A percentile compares a stretch with the other conserved stretches of the same genome.
These are phyloP conservation scores for Yasuhikotakia modesta DNA, from an alignment of 2,797 vertebrate genomes.

Conservation along the genomic window DNA sequence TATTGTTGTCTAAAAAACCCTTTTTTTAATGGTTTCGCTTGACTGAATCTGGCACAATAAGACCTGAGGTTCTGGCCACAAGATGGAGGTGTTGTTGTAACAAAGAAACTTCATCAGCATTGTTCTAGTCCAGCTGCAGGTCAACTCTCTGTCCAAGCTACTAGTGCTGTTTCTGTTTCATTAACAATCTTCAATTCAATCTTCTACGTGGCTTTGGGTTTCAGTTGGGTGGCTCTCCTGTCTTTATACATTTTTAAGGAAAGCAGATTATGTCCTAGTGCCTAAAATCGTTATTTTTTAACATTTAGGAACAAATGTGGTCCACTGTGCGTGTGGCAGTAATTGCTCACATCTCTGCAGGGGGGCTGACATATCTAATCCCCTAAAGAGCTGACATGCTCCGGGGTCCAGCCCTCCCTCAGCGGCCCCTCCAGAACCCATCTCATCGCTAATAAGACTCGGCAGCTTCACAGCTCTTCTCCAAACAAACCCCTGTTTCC, in stretches of 20 bases:
- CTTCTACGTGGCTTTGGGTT: no score
- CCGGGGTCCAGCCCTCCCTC: slow-evolving; percentile 40
- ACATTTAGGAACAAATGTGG: neutral
- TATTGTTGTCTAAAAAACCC: neutral
- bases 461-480: slow-evolving; percentile 42
- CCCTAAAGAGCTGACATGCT: slow-evolving; percentile 55
- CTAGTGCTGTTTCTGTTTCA: no score
- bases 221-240: no score
- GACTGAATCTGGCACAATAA: neutral
- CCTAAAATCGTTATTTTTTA: neutral
- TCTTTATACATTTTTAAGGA: no score
- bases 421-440: neutral
- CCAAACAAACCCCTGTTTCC: slow-evolving; percentile 17
- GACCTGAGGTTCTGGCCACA: slow-evolving; percentile 61
- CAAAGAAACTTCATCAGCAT: slow-evolving; percentile 21
- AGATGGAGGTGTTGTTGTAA: slow-evolving; percentile 70
- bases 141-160: neutral
- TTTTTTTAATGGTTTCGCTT: neutral
- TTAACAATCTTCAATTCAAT: no score
- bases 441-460: neutral
- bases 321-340: slow-evolving; percentile 14
- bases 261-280: no score
- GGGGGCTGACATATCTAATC: slow-evolving; percentile 54
- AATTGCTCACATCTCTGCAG: slow-evolving; percentile 52
- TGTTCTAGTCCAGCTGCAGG: no score